Conservation (phyloP, 2,797 vertebrate species). For the Scomberomorus guttatus region DNA sequence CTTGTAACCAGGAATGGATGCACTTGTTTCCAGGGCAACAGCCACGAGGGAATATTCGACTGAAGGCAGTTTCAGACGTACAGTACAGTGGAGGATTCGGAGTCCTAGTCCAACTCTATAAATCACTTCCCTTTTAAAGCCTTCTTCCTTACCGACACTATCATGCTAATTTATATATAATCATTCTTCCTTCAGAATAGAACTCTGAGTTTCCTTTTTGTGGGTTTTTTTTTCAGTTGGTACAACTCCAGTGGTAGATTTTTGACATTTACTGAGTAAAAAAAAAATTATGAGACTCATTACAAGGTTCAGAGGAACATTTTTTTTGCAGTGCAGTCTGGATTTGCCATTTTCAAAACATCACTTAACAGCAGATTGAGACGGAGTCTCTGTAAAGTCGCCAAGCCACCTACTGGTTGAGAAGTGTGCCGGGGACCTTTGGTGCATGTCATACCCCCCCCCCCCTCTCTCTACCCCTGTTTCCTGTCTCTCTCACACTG, state of each 20-base stretch:
- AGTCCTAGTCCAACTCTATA: constrained; percentile 4
- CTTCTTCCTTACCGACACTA: background rate
- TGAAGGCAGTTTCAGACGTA: constrained; percentile 41
- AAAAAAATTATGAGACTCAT: background rate
- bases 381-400: background rate
- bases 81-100: constrained; percentile 21
- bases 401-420: background rate
- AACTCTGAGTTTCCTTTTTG: background rate
- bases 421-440: too few species aligned
- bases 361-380: background rate
- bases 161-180: background rate
- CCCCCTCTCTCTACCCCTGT: background rate
- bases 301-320: background rate
- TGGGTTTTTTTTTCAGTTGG: background rate
- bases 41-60: constrained; percentile 33
- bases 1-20: constrained; percentile 54
- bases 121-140: background rate
- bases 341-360: background rate
- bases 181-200: background rate
- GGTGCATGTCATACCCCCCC: too few species aligned
- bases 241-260: background rate
- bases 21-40: constrained; percentile 78
- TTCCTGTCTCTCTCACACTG: background rate
- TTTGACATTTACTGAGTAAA: background rate
- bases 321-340: background rate